Conservation (phyloP, 2,888 invertebrate genomes). For the Resseliella maxima region DNA sequence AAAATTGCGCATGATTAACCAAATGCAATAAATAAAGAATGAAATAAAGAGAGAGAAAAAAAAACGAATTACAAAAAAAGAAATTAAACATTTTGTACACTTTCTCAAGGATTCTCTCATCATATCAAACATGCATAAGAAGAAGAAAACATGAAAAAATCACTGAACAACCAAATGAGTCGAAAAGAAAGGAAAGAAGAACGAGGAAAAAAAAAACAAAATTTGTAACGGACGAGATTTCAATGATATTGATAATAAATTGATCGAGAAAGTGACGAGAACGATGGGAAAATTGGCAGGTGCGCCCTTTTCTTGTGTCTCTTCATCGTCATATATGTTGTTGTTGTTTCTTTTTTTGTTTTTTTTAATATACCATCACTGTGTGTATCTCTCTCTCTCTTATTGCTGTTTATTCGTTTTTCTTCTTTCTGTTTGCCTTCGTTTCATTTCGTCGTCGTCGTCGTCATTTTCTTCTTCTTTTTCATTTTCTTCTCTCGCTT, state of each 20-base stretch:
- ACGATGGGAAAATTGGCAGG: constrained; percentile 53
- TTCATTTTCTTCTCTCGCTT: background rate
- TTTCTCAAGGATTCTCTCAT: constrained; percentile 15
- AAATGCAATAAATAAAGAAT: background rate
- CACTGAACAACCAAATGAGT: background rate
- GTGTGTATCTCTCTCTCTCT: background rate
- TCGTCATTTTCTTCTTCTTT: background rate
- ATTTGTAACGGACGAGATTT: constrained; percentile 36
- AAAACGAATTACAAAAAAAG: background rate
- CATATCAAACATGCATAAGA: background rate
- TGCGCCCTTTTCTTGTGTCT: constrained; percentile 19
- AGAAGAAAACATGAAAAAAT: background rate
- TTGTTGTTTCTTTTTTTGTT: too few species aligned
- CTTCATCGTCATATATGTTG: background rate
- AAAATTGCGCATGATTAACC: background rate
- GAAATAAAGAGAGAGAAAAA: background rate
- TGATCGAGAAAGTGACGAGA: constrained; percentile 53
- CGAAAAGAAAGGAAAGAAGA: background rate
- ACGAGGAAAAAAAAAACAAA: background rate
- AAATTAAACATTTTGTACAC: background rate
- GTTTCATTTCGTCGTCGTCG: background rate
- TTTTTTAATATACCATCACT: constrained; percentile 38
- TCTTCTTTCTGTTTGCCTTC: background rate
- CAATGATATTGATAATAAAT: constrained; percentile 53
- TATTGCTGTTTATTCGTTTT: background rate